Evolutionary conservation across 2,797 vertebrate genomes (phyloP).

Genomic region (Sebastes dallii): DNA sequence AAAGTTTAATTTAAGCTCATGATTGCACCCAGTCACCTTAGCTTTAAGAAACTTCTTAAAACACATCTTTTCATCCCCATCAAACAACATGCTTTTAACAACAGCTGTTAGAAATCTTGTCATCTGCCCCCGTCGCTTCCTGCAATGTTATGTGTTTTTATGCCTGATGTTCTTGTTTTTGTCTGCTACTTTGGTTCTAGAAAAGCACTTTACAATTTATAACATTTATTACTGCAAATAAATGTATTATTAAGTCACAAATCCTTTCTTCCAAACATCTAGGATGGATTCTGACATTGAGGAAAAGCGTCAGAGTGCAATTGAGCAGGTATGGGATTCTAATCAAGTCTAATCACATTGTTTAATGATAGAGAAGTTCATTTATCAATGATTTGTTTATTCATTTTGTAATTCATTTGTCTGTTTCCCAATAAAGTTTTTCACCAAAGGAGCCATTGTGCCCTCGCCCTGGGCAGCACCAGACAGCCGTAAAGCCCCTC

Average conservation of each 20-base stretch:
- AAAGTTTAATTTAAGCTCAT: no score
- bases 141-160: not conserved
- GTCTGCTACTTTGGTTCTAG: not conserved
- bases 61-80: not conserved
- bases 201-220: not conserved
- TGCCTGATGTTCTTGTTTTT: not conserved
- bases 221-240: not conserved
- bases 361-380: not conserved
- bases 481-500: constrained; percentile 82
- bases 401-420: not conserved
- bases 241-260: not conserved
- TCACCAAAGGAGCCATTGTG: constrained; percentile 93
- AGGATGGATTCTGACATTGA: constrained; percentile 94
- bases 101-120: not conserved
- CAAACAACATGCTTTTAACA: not conserved
- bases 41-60: not conserved
- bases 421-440: constrained; percentile 85
- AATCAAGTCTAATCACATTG: not conserved
- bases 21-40: no score
- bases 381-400: not conserved
- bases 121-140: not conserved
- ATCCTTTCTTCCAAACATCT: constrained; percentile 16
- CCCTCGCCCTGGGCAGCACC: constrained; percentile 94
- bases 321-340: constrained; percentile 88
- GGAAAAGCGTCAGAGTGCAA: constrained; percentile 94